These are phyloP conservation scores for Cottus gobio DNA, from an alignment of 2,113 vertebrate genomes.

Conservation along the genomic window DNA sequence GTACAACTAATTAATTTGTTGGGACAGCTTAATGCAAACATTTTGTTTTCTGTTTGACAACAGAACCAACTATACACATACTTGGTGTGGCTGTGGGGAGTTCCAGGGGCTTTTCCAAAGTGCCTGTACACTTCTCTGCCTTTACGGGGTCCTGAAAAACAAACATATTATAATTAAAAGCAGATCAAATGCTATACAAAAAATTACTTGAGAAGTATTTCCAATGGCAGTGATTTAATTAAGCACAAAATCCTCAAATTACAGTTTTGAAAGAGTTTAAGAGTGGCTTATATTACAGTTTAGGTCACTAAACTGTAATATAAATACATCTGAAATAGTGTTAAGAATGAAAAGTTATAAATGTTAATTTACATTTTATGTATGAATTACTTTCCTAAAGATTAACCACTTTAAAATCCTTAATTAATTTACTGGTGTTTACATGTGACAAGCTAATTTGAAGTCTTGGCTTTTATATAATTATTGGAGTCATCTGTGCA, in stretches of 20 bases:
- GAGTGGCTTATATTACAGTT: not conserved
- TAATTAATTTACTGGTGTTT: too few species aligned
- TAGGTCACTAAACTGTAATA: not conserved
- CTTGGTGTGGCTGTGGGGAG: slow-evolving; percentile 94
- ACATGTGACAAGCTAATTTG: too few species aligned
- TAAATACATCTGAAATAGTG: not conserved
- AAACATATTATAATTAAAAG: not conserved
- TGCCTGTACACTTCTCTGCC: slow-evolving; percentile 92
- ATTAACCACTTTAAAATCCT: too few species aligned
- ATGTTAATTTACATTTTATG: too few species aligned
- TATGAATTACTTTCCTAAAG: too few species aligned
- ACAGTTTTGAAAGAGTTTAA: not conserved
- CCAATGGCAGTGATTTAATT: not conserved
- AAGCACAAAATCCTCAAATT: not conserved
- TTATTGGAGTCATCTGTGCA: too few species aligned
- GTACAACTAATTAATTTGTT: not conserved
- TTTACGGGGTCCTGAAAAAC: slow-evolving; percentile 88
- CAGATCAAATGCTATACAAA: not conserved
- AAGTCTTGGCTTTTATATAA: too few species aligned
- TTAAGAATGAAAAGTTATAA: too few species aligned
- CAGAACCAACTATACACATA: slow-evolving; percentile 70
- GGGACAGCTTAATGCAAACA: not conserved
- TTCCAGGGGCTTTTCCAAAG: slow-evolving; percentile 93
- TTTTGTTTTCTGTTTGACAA: slow-evolving; percentile 10
- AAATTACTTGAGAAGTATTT: not conserved